phyloP scores from a whole-genome alignment of 2,113 vertebrate genomes.

The Caretta caretta region DNA sequence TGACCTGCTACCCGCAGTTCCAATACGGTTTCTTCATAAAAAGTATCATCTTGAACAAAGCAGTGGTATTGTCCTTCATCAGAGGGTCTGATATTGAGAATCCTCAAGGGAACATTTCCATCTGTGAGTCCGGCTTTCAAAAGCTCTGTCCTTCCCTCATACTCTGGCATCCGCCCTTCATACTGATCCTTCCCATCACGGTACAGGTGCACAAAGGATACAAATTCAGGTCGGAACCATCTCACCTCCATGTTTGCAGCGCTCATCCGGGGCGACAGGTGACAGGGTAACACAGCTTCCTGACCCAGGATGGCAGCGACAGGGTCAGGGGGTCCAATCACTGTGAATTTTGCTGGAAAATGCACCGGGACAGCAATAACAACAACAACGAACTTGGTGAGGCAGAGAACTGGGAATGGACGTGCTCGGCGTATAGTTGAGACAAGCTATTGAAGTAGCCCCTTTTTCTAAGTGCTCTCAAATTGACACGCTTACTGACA shows the following conservation, averaged over 20 bases:
- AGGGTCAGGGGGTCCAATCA: slow-evolving; percentile 17
- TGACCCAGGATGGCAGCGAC: slow-evolving; percentile 43
- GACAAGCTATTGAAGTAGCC: too few relatives aligned
- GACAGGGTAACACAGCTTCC: background rate
- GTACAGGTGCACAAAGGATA: too few relatives aligned
- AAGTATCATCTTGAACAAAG: slow-evolving; percentile 49
- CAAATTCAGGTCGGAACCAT: too few relatives aligned
- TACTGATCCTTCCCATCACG: too few relatives aligned
- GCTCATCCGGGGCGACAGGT: too few relatives aligned
- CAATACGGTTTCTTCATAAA: background rate
- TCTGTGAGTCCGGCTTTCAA: background rate
- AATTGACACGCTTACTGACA: too few relatives aligned
- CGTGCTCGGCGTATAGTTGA: too few relatives aligned
- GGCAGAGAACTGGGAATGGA: too few relatives aligned
- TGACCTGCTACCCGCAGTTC: background rate
- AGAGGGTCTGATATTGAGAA: background rate
- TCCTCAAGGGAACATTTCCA: slow-evolving; percentile 13
- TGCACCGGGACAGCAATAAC: background rate
- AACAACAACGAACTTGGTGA: too few relatives aligned
- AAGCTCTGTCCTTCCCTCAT: slow-evolving; percentile 51
- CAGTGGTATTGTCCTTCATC: background rate
- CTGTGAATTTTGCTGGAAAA: background rate
- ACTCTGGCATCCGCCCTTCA: slow-evolving; percentile 49
- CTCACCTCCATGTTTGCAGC: too few relatives aligned
- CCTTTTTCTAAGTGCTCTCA: too few relatives aligned